phyloP scores from a whole-genome alignment of 2,113 vertebrate genomes.

The Megalops atlanticus region DNA sequence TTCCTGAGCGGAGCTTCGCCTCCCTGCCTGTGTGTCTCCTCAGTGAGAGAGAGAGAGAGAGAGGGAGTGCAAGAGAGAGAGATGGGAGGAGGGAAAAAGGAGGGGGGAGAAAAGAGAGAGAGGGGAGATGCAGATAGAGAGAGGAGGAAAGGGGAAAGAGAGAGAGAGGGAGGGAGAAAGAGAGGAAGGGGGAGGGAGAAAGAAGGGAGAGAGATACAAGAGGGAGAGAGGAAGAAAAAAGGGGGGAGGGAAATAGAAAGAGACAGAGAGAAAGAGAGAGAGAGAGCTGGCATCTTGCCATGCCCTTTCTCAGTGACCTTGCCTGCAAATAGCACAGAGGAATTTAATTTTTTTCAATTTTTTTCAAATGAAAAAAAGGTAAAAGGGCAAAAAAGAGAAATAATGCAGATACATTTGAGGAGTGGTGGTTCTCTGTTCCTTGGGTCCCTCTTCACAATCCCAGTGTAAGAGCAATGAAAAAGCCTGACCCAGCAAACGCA shows the following conservation, averaged over 20 bases:
- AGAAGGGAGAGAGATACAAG: constrained; percentile 28
- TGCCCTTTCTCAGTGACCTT: constrained; percentile 78
- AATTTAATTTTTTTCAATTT: constrained; percentile 53
- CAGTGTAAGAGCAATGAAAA: not conserved
- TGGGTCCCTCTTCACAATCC: not conserved
- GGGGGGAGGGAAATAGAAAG: constrained; percentile 34
- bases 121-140: constrained; percentile 36
- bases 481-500: not conserved
- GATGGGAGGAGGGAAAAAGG: constrained; percentile 42
- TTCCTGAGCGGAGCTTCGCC: constrained; percentile 81
- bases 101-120: constrained; percentile 23
- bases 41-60: constrained; percentile 57
- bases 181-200: constrained; percentile 31
- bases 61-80: constrained; percentile 37
- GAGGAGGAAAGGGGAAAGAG: constrained; percentile 29
- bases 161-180: constrained; percentile 16
- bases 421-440: not conserved
- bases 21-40: constrained; percentile 77
- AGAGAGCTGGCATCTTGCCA: constrained; percentile 70
- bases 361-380: constrained; percentile 54
- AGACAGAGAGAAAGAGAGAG: constrained; percentile 30
- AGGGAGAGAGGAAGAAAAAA: constrained; percentile 35
- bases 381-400: constrained; percentile 49
- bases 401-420: constrained; percentile 8
- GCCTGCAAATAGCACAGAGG: constrained; percentile 75